Evolutionary conservation across 2,113 vertebrate genomes (phyloP), one percentile per base, ranked within the genome.

Genomic region (Lathamus discolor): DNA sequence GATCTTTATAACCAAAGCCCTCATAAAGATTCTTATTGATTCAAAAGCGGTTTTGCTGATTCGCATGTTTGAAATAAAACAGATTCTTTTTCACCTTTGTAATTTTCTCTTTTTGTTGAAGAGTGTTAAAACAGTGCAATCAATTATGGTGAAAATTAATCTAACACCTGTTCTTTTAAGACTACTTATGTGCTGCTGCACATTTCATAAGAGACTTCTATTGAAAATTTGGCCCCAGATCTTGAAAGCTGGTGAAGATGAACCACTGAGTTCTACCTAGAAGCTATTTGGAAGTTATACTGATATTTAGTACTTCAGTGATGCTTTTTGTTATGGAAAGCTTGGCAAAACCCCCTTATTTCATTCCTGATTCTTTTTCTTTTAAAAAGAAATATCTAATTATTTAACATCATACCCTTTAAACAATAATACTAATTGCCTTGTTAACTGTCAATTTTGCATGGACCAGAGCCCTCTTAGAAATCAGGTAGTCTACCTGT

Each of bases 21-120:
- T 72, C 44, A 37, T 64, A 84, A 97, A 95, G 77, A 29, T 81
- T 64, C 43, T 29, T 46, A 93, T 79, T 44, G 89, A 95, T 78
- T 84, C 35, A n/a, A 54, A 88, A 69, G 39, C 43, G 54, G 6
- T 93, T 94, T 82, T 92, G 77, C 83, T 73, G 70, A 91, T 91
- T 87, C 52, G 62, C 22, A 5, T 17, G 19, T 54, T 74, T 72
- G 57, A 82, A 61, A 73, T 4, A 19, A 39, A 75, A 44, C 11
- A 52, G 67, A 46, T 35, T 49, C 46, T 44, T 70, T 84, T 72
- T 10, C 25, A 63, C 41, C 39, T 83, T 54, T 27, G 11, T 52
- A 49, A 54, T 75, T 43, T 15, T 55, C 43, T 90, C 28, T 15
- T 75, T 90, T 54, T 86, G 25, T 43, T 67, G 46, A 10, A 24